phyloP scores from a whole-genome alignment of 2,888 invertebrate genomes.

The Andrena haemorrhoa region DNA sequence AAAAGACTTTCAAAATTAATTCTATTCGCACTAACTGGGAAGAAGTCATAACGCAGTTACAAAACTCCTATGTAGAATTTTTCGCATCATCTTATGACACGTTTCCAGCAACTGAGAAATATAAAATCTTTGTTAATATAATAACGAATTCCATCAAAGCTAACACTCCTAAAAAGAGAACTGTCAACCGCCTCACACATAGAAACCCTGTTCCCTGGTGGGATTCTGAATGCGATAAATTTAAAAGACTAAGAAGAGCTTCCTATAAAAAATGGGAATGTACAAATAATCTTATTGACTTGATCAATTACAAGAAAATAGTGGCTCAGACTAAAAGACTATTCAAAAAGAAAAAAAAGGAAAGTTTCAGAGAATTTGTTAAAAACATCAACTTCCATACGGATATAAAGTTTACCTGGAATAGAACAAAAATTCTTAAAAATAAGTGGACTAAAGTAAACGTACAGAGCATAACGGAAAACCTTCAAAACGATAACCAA shows the following conservation, averaged over 20 bases:
- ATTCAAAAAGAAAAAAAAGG: constrained; percentile 17
- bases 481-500: background rate
- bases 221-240: constrained; percentile 11
- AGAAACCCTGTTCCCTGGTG: constrained; percentile 18
- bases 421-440: constrained; percentile 13
- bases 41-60: background rate
- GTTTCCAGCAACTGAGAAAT: constrained; percentile 9
- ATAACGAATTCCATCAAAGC: background rate
- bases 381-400: background rate
- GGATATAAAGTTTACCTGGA: constrained; percentile 1
- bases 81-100: background rate
- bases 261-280: constrained; percentile 5
- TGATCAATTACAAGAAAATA: constrained; percentile 6
- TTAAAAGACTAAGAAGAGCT: constrained; percentile 13
- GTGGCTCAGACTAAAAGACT: background rate
- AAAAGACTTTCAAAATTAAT: constrained; percentile 15
- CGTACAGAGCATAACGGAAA: background rate
- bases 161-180: background rate
- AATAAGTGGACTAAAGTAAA: constrained; percentile 11
- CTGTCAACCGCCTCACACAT: background rate
- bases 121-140: background rate
- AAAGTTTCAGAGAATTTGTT: background rate
- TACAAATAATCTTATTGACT: background rate
- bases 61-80: constrained; percentile 2
- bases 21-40: constrained; percentile 13